Conservation (phyloP, 2,113 vertebrate species). For the Drymodes brunneopygia region DNA sequence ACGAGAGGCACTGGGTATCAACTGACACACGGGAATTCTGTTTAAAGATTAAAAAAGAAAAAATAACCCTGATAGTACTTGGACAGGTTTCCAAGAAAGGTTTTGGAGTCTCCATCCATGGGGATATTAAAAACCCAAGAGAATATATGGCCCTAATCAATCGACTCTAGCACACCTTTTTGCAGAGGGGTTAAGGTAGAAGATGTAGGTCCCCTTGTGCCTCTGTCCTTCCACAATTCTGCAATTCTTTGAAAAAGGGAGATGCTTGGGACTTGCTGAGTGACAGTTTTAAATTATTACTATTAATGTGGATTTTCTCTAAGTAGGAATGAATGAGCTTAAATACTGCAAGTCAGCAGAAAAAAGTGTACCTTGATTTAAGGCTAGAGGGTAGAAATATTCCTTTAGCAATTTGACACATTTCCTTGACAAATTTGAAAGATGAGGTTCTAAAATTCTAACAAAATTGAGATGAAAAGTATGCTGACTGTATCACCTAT, state of each 20-base stretch:
- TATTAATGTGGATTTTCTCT: background rate
- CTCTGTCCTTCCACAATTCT: background rate
- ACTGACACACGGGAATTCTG: background rate
- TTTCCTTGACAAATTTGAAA: background rate
- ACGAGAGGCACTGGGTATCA: accelerated
- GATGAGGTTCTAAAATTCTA: background rate
- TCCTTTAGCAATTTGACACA: background rate
- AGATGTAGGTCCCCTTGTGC: background rate
- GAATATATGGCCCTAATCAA: background rate
- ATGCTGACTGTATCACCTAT: background rate
- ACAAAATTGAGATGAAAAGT: background rate
- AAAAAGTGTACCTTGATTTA: background rate
- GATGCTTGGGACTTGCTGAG: background rate
- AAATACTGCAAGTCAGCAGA: background rate
- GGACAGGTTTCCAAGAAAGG: background rate
- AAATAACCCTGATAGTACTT: background rate
- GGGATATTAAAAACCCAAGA: background rate
- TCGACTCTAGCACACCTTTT: background rate
- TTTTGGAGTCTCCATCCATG: background rate
- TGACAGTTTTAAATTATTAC: background rate
- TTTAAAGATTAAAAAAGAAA: background rate
- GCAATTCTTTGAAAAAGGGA: background rate
- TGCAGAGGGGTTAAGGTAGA: background rate
- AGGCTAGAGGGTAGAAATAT: background rate
- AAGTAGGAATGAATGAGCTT: background rate